Conservation (phyloP, 2,888 invertebrate species). For the Drosophila diplacantha region DNA sequence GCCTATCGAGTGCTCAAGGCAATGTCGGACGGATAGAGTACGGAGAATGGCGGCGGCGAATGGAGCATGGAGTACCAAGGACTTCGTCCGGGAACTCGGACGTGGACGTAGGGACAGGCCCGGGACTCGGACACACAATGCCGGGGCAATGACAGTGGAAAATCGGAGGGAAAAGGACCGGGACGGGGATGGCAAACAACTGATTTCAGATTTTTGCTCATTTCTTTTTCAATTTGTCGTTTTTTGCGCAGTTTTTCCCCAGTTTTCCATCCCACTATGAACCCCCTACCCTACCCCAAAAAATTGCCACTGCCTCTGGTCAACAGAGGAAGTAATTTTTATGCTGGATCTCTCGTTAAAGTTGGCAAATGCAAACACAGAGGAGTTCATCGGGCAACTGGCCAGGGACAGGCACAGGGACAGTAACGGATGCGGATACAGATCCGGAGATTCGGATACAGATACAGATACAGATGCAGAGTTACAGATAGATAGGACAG, state of each 20-base stretch:
- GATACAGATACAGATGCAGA: slow-evolving; percentile 3
- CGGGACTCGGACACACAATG: slow-evolving; percentile 40
- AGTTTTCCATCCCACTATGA: slow-evolving; percentile 7
- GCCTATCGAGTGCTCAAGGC: slow-evolving; percentile 64
- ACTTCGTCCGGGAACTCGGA: slow-evolving; percentile 30
- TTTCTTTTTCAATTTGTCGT: slow-evolving; percentile 61
- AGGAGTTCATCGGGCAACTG: slow-evolving; percentile 11
- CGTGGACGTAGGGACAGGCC: slow-evolving; percentile 22
- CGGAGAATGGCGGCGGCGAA: neutral
- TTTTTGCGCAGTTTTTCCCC: slow-evolving; percentile 56
- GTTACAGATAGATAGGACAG: slow-evolving; percentile 13
- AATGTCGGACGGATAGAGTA: slow-evolving; percentile 35
- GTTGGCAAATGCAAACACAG: slow-evolving; percentile 50
- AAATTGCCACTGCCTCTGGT: slow-evolving; percentile 34
- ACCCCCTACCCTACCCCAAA: neutral
- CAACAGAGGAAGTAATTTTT: slow-evolving; percentile 59
- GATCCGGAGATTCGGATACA: slow-evolving; percentile 19
- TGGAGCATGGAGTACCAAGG: slow-evolving; percentile 7
- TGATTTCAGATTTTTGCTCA: slow-evolving; percentile 56
- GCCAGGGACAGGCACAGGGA: slow-evolving; percentile 6
- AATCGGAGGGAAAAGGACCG: neutral
- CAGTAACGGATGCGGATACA: slow-evolving; percentile 21
- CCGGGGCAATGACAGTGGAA: slow-evolving; percentile 32
- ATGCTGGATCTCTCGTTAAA: slow-evolving; percentile 62
- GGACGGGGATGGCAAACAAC: slow-evolving; percentile 54